These are phyloP conservation scores for Clinocottus analis DNA, from an alignment of 2,113 vertebrate genomes.

Conservation along the genomic window DNA sequence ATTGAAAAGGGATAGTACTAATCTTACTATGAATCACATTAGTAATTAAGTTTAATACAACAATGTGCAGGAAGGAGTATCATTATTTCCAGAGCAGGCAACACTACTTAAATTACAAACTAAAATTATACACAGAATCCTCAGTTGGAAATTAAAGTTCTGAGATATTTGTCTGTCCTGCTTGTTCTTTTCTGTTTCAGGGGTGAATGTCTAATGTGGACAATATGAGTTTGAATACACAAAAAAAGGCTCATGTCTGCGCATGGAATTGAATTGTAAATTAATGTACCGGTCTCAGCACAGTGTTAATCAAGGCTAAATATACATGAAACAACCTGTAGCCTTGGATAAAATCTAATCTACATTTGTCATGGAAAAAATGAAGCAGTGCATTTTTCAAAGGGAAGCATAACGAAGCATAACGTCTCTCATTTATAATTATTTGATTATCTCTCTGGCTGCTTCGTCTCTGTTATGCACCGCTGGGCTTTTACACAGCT, in stretches of 20 bases:
- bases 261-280: slow-evolving; percentile 56
- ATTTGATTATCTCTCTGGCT: slow-evolving; percentile 70
- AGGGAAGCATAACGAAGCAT: slow-evolving; percentile 64
- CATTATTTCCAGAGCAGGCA: neutral
- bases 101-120: neutral
- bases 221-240: slow-evolving; percentile 8
- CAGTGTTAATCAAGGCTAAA: slow-evolving; percentile 62
- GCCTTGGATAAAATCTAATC: slow-evolving; percentile 57
- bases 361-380: slow-evolving; percentile 62
- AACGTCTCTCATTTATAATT: slow-evolving; percentile 66
- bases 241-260: neutral
- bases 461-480: slow-evolving; percentile 53
- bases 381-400: slow-evolving; percentile 59
- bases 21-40: neutral
- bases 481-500: slow-evolving; percentile 35
- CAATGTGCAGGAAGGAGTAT: neutral
- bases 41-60: neutral
- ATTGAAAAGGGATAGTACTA: neutral
- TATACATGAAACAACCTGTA: slow-evolving; percentile 63
- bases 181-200: neutral
- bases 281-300: slow-evolving; percentile 1
- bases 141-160: neutral
- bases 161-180: neutral
- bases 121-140: neutral
- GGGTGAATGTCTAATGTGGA: slow-evolving; percentile 4